Conservation (phyloP, 1,140 invertebrate species). For the Trypoxylus dichotomus region DNA sequence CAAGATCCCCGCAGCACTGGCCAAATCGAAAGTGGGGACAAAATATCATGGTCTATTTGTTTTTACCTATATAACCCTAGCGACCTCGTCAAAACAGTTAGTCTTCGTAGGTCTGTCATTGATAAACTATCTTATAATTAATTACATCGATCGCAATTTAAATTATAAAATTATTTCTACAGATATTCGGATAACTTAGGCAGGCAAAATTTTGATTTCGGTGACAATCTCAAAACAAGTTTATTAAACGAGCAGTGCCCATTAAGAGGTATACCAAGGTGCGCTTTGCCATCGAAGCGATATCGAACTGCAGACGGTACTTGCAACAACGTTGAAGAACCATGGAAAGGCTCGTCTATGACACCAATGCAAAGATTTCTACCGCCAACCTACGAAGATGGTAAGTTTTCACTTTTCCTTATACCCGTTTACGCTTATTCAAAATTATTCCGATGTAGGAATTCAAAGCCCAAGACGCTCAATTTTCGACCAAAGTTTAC, state of each 20-base stretch:
- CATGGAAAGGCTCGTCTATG: conserved; percentile 80
- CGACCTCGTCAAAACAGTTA: not conserved
- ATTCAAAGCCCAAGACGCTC: conserved; percentile 55
- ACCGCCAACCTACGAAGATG: conserved; percentile 81
- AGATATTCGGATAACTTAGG: conserved; percentile 34
- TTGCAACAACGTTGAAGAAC: conserved; percentile 78
- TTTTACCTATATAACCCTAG: conserved; percentile 3
- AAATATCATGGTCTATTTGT: conserved; percentile 13
- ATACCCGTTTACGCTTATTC: not conserved
- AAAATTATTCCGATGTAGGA: conserved; percentile 34
- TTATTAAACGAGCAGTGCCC: conserved; percentile 62
- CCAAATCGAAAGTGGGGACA: conserved; percentile 4
- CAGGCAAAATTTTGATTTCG: conserved; percentile 32
- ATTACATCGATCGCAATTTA: not conserved
- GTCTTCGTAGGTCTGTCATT: not conserved
- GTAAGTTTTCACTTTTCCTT: conserved; percentile 49
- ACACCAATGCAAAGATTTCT: conserved; percentile 81
- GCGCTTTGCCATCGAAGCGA: conserved; percentile 60
- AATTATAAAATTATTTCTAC: not conserved
- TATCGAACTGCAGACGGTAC: conserved; percentile 84
- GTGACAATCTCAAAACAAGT: conserved; percentile 31
- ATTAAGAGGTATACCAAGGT: conserved; percentile 61
- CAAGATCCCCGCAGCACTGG: not conserved
- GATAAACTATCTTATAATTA: not conserved
- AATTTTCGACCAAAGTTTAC: conserved; percentile 55